Base-by-base conservation (phyloP, 2,797 vertebrate species). In the Spinibarbus caldwelli region DNA sequence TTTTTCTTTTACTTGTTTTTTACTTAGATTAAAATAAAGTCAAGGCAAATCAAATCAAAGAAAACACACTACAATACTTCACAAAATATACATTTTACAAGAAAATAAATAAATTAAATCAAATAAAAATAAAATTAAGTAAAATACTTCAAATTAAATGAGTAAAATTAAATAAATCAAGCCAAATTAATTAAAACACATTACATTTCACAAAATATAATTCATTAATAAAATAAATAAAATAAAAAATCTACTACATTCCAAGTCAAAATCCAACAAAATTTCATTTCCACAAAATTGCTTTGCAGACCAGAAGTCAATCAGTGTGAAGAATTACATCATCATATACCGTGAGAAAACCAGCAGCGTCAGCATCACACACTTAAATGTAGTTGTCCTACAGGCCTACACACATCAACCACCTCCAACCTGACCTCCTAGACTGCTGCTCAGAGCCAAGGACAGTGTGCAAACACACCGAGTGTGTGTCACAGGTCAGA, bases 401-500 rank as follows among this genome's bases (percentile, higher is more conserved):
- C 45, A 57, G 31, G 4, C 9, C 23, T 12, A 62, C 52, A 8
- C 45, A 54, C 73, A 77, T 34, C 11, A 14, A 77, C 45, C 47
- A 41, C 62, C 73, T 77, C 62, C n/a, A 67, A 9, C 9, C 34
- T 77, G 72, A 77, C 71, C 31, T 77, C n/a, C n/a, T 10, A 52
- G 3, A 67, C 54, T 4, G 8, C 38, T 17, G 23, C 45, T 68
- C 26, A 85, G 62, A 84, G 34, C 79, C 62, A 31, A 29, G 21
- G 38, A 77, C 26, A 34, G 11, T 70, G 47, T 67, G 21, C 71
- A 49, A 71, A 80, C 59, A 26, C 49, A 45, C 52, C 9, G 21
- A 38, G 34, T 14, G 54, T 26, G n/a, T 70, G 47, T 6, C 73
- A 47, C 82, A 59, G 83, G 80, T 89, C 83, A 80, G 49, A 67